Conservation (phyloP, 2,888 invertebrate genomes). For the Amiota minor region DNA sequence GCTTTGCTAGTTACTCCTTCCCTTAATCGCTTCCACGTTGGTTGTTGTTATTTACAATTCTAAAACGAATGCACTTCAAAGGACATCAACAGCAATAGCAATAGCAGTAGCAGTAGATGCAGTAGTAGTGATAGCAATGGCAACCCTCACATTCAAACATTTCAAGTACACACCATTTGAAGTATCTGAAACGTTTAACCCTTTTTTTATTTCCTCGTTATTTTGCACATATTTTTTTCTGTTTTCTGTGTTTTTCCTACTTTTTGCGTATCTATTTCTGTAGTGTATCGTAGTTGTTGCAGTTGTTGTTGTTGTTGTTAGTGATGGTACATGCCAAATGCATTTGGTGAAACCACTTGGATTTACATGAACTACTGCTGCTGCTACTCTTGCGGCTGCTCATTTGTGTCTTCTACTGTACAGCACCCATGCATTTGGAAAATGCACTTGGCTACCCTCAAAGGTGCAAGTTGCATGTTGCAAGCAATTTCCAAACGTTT, state of each 20-base stretch:
- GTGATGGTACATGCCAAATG: not conserved
- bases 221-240: not conserved
- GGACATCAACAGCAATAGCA: not conserved
- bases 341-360: no score
- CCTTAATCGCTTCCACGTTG: no score
- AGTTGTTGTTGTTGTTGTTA: conserved; percentile 7
- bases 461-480: conserved; percentile 62
- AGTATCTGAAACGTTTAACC: conserved; percentile 49
- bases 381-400: not conserved
- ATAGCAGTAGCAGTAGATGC: not conserved
- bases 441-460: conserved; percentile 31
- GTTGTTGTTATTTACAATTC: no score
- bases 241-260: conserved; percentile 3
- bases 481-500: conserved; percentile 63
- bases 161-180: conserved; percentile 52
- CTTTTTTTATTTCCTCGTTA: conserved; percentile 38
- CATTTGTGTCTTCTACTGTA: conserved; percentile 33
- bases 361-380: no score
- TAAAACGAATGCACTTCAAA: conserved; percentile 14
- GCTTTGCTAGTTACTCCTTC: not conserved
- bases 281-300: conserved; percentile 4
- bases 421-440: not conserved
- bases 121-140: not conserved
- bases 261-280: conserved; percentile 1
- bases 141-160: conserved; percentile 30